Percentiles rank a stretch among this genome's conserved stretches.
These are phyloP conservation scores for Mesorhabditis belari DNA, from an alignment of 2,888 invertebrate species.

Conservation along the genomic window DNA sequence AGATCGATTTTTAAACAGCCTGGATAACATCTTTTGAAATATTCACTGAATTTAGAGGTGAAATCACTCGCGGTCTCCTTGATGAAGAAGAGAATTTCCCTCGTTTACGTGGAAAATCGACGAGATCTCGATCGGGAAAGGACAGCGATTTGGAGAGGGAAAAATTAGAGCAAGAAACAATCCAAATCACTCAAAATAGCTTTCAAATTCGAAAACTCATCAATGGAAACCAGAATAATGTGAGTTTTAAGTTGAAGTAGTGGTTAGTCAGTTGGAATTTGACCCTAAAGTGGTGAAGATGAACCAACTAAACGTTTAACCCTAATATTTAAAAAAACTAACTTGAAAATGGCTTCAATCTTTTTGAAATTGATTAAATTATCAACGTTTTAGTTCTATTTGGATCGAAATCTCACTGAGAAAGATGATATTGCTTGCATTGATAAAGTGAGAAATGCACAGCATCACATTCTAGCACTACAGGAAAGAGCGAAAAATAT, in stretches of 20 bases:
- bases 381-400: constrained; percentile 27
- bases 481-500: constrained; percentile 13
- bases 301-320: background rate
- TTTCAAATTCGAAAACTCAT: constrained; percentile 26
- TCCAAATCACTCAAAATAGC: constrained; percentile 34
- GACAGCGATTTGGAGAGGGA: constrained; percentile 5
- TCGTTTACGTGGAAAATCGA: constrained; percentile 3
- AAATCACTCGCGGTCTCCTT: constrained; percentile 21
- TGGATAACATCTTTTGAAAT: background rate
- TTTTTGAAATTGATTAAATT: background rate
- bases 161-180: constrained; percentile 29
- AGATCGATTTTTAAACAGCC: constrained; percentile 5
- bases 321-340: background rate
- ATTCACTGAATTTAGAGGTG: constrained; percentile 11
- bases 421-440: constrained; percentile 33
- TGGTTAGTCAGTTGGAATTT: too few relatives aligned
- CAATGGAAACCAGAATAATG: background rate
- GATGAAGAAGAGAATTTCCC: constrained; percentile 22
- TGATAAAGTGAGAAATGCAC: constrained; percentile 7
- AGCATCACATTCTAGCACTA: constrained; percentile 14
- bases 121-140: background rate
- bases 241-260: too few relatives aligned
- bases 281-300: too few relatives aligned
- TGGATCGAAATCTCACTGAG: constrained; percentile 42
- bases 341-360: background rate